These are phyloP conservation scores for Xenopus tropicalis DNA, from an alignment of 2,113 vertebrate species.

Conservation along the genomic window UCB_Xtro_10.0 CM004448.2:126476501-126477000, in stretches of 20 bases:
- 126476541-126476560: too few relatives aligned
- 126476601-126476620: not conserved
- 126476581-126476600: not conserved
- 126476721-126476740: not conserved
- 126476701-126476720: conserved; percentile 17
- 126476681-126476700: not conserved
- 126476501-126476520: too few relatives aligned
- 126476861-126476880: too few relatives aligned
- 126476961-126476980: too few relatives aligned
- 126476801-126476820: not conserved
- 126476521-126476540: too few relatives aligned
- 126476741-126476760: conserved; percentile 10
- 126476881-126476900: too few relatives aligned
- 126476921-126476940: too few relatives aligned
- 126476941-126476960: too few relatives aligned
- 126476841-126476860: too few relatives aligned
- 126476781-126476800: not conserved
- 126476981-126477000: too few relatives aligned
- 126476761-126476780: conserved; percentile 10
- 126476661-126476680: not conserved
- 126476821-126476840: too few relatives aligned
- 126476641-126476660: conserved; percentile 10
- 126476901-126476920: too few relatives aligned
- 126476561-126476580: not conserved
- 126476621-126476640: conserved; percentile 8